Conservation (phyloP, 2,797 vertebrate species). For the Calcarius lapponicus region DNA sequence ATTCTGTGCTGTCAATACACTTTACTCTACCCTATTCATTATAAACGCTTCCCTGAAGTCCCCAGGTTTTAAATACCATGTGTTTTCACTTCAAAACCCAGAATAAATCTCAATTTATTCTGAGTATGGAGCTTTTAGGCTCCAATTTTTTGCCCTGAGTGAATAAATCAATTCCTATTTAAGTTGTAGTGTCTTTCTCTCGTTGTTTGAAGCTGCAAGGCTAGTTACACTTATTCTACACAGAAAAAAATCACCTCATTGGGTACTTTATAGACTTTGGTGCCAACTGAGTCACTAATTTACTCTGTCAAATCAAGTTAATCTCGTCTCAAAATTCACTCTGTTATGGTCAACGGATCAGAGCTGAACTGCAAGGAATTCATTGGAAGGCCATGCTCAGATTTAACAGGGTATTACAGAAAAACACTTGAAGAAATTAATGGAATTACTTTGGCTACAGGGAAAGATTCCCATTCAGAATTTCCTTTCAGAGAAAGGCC, state of each 20-base stretch:
- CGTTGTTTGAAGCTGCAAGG: neutral
- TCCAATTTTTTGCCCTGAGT: slow-evolving; percentile 48
- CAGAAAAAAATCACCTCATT: neutral
- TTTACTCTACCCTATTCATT: slow-evolving; percentile 1
- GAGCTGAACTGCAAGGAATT: neutral
- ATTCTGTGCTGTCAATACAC: neutral
- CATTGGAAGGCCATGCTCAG: neutral
- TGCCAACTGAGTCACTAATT: slow-evolving; percentile 25
- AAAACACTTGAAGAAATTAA: slow-evolving; percentile 13
- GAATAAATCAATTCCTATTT: slow-evolving; percentile 73
- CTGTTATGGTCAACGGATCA: neutral
- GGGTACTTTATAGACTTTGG: neutral
- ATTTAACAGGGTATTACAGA: neutral
- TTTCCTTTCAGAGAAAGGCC: neutral
- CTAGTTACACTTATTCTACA: neutral
- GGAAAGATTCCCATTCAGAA: neutral
- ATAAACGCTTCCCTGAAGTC: slow-evolving; percentile 21
- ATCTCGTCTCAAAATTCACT: slow-evolving; percentile 10
- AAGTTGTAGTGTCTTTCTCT: slow-evolving; percentile 47
- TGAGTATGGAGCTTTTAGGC: slow-evolving; percentile 35
- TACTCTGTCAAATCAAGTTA: slow-evolving; percentile 49
- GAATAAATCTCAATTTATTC: slow-evolving; percentile 69
- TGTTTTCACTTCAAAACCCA: slow-evolving; percentile 53
- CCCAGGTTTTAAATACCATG: slow-evolving; percentile 48
- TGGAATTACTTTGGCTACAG: neutral